phyloP scores from a whole-genome alignment of 2,797 vertebrate species.

The Fratercula arctica region DNA sequence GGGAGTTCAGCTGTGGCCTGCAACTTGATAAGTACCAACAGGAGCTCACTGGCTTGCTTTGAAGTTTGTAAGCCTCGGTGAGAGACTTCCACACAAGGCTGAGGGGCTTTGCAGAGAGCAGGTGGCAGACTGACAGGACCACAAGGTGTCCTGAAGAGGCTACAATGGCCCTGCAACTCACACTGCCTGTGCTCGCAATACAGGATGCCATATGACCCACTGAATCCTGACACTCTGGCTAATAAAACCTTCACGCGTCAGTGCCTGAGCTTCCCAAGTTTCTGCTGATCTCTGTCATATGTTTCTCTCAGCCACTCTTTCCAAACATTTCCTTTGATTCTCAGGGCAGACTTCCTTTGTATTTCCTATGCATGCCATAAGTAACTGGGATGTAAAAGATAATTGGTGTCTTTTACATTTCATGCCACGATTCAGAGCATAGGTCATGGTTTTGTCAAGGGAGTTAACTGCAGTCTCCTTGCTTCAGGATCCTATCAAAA shows the following conservation, averaged over 20 bases:
- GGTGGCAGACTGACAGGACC: constrained; percentile 14
- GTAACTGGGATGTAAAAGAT: not conserved
- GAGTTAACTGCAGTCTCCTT: not conserved
- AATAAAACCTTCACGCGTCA: not conserved
- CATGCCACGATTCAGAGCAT: rapidly evolving
- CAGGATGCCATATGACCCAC: not conserved
- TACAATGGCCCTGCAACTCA: not conserved
- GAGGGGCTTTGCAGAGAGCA: constrained; percentile 19
- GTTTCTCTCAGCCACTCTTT: not conserved
- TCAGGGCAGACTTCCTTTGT: not conserved
- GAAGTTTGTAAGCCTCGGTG: not conserved
- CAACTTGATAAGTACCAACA: constrained; percentile 13
- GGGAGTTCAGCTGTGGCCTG: constrained; percentile 49
- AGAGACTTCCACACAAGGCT: not conserved
- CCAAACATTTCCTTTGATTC: not conserved
- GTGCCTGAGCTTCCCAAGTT: not conserved
- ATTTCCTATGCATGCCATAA: not conserved
- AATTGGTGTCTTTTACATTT: not conserved
- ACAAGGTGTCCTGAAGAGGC: not conserved
- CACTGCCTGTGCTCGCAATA: not conserved
- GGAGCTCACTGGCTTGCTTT: constrained; percentile 45
- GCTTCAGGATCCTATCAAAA: not conserved
- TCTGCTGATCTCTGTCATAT: not conserved
- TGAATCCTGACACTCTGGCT: not conserved
- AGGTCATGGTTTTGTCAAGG: not conserved